These are phyloP conservation scores for Rhynchonema sp. DNA, from an alignment of 2,888 invertebrate genomes.

Conservation along the genomic window DNA sequence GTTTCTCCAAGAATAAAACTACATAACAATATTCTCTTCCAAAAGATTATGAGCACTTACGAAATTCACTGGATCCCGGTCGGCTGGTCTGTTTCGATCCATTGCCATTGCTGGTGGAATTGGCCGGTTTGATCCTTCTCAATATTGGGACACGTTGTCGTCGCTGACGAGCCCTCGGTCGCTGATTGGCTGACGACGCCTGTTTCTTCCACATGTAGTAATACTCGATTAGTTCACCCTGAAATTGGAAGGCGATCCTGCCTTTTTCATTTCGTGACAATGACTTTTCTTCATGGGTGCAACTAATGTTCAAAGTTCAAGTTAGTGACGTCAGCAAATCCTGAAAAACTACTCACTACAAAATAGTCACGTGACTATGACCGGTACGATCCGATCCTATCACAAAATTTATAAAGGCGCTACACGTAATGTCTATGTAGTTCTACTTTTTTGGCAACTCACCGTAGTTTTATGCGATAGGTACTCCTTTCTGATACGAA, in stretches of 20 bases:
- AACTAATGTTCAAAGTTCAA: too few relatives aligned
- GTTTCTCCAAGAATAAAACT: too few relatives aligned
- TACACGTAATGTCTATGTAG: too few relatives aligned
- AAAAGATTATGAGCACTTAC: constrained; percentile 17
- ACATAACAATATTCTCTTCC: not conserved
- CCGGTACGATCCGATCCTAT: too few relatives aligned
- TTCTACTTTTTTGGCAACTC: constrained; percentile 7
- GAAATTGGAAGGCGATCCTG: too few relatives aligned
- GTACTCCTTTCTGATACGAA: constrained; percentile 83
- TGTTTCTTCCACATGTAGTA: constrained; percentile 99
- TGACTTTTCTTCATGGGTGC: too few relatives aligned
- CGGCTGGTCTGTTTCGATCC: constrained; percentile 14
- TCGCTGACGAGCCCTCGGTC: constrained; percentile 65
- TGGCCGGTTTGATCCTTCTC: constrained; percentile 44
- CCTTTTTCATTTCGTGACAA: too few relatives aligned
- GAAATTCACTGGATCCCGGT: constrained; percentile 32
- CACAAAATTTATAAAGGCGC: too few relatives aligned
- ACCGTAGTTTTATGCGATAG: constrained; percentile 84
- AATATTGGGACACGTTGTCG: constrained; percentile 47
- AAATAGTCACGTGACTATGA: too few relatives aligned
- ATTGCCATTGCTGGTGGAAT: constrained; percentile 6
- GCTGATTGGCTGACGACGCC: constrained; percentile 83
- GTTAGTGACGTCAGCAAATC: too few relatives aligned
- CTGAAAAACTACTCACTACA: too few relatives aligned
- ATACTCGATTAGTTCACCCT: constrained; percentile 88